Base-by-base conservation (phyloP, 2,113 vertebrate genomes). In the Chauna torquata region DNA sequence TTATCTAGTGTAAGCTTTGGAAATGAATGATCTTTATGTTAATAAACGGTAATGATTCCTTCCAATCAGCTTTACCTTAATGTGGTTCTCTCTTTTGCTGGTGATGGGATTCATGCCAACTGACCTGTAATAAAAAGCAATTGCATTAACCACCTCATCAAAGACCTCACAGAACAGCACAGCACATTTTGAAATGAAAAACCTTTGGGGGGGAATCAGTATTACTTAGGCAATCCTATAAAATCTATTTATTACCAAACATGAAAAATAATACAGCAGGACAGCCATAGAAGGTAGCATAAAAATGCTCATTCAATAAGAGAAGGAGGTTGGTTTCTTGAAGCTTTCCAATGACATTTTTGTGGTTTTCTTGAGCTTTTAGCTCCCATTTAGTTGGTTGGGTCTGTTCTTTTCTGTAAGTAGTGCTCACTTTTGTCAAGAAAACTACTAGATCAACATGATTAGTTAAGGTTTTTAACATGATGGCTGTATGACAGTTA, bases 91-190 rank as follows among this genome's bases (percentile, higher is more conserved):
- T 77, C 75, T 74, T 44, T 96, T 96, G 94, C 55, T 45, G 30
- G 42, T 91, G 91, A 95, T 92, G 24, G 34, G 82, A 96, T 94
- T 97, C 90, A 62, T 82, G 90, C 49, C 65, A 92, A n/a, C 25
- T 96, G 95, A 97, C 92, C 88, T 95, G 30, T 78, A 94, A 95
- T 84, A 94, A 97, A 94, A 94, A 61, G n/a, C 70, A 92, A 80
- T 88, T 96, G 68, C 89, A 84, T 91, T 86, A 91, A 36, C 65
- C 30, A 88, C 22, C 16, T 71, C 83, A 96, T 85, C 68, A 96
- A 49, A 95, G 32, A 52, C 74, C 42, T 83, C 32, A 64, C 8
- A 75, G 82, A 94, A 86, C 75, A 76, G 38, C 65, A 88, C 14
- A 89, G 57, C 40, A 95, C 58, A 82, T 96, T 96, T 92, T 69